Evolutionary conservation across 2,888 invertebrate genomes (phyloP).

Genomic region (Octodonta nipae): DNA sequence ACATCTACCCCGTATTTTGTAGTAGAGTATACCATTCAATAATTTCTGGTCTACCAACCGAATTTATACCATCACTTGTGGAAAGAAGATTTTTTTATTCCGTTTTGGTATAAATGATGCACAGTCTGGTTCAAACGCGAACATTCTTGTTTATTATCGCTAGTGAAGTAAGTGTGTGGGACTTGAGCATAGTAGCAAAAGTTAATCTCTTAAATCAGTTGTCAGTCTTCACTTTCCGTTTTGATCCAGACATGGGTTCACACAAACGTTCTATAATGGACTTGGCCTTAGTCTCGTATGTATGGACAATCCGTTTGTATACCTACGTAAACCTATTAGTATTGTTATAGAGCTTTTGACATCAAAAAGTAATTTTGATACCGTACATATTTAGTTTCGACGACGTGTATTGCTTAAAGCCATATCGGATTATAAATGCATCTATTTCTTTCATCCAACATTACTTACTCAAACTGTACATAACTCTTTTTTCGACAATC

Average conservation of each 20-base stretch:
- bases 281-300: not conserved
- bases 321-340: not conserved
- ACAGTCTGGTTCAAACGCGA: not conserved
- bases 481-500: constrained; percentile 3
- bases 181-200: not conserved
- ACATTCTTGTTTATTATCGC: not conserved
- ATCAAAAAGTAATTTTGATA: constrained; percentile 1
- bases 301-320: constrained; percentile 1
- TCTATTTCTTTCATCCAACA: not conserved
- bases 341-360: not conserved
- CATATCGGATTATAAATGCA: not conserved
- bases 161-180: not conserved
- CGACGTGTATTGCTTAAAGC: constrained; percentile 2
- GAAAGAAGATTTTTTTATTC: not conserved
- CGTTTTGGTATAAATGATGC: not conserved
- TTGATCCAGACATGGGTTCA: not conserved
- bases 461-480: too few species aligned
- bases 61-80: not conserved
- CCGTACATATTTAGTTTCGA: constrained; percentile 3
- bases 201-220: not conserved
- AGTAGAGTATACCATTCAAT: constrained; percentile 3
- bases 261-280: not conserved
- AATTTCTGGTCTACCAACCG: constrained; percentile 2
- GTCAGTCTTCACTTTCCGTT: not conserved
- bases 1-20: constrained; percentile 3